Percentiles rank a stretch among this genome's conserved stretches.
Evolutionary conservation across 2,113 vertebrate genomes (phyloP).

Genomic region (Chaenogobius annularis): DNA sequence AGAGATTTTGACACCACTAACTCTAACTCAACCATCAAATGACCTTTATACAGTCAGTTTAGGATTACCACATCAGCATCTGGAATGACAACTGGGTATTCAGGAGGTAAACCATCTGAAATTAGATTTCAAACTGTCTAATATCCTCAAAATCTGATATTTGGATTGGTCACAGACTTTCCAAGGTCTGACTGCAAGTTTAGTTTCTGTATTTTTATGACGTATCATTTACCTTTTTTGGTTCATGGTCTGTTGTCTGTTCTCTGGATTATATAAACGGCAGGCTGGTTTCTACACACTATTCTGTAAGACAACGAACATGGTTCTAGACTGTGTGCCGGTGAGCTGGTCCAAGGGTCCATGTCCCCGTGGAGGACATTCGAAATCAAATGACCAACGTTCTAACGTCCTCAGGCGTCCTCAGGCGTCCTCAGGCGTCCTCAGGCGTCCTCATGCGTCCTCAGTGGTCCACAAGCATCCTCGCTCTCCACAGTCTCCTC

Average conservation of each 20-base stretch:
- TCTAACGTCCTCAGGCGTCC: too few relatives aligned
- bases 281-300: background rate
- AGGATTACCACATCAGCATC: background rate
- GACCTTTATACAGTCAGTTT: background rate
- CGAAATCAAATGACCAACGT: constrained; percentile 24
- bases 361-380: constrained; percentile 17
- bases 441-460: too few relatives aligned
- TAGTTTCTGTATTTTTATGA: background rate
- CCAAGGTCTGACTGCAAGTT: background rate
- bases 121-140: background rate
- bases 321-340: background rate
- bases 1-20: background rate
- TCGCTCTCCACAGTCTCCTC: constrained; percentile 31
- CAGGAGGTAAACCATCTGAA: background rate
- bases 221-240: background rate
- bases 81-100: background rate
- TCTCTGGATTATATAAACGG: background rate
- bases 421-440: too few relatives aligned
- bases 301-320: background rate
- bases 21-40: background rate
- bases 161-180: constrained; percentile 1
- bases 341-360: constrained; percentile 6
- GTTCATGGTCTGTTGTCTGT: background rate
- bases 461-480: constrained; percentile 49
- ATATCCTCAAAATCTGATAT: background rate